Evolutionary conservation across 2,113 vertebrate species (phyloP), one percentile per base, ranked within the genome.

Genomic region (Muscicapa adusta): DNA sequence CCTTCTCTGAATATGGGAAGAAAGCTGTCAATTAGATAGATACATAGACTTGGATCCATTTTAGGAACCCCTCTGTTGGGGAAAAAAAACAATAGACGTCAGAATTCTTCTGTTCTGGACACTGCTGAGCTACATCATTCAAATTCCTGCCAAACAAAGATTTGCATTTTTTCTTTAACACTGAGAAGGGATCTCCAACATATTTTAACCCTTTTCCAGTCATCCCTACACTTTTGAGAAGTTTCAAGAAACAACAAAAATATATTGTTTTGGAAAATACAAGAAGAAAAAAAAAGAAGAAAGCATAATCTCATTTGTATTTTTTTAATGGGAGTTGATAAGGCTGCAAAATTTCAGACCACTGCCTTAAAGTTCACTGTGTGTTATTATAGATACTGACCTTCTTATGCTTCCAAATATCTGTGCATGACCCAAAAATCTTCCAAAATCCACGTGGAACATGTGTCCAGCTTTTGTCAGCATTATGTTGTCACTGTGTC

Each of bases 381-480:
- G 67, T 5, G 4, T 65, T 87, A 73, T 26, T 88, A 38, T 50
- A 67, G 65, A 23, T 61, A 97, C 98, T 78, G 75, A 98, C 98
- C 98, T 98, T 93, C 81, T 98, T 79, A 98, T 97, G 45, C 83
- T 97, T 72, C 97, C 97, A 93, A 98, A 98, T 78, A 84, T 98
- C 91, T 98, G 98, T 20, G 98, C 97, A 1, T 98, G 98, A 61
- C 98, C 98, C 89, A 98, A 85, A 96, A 98, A 96, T 89, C 96
- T 98, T 74, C 98, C 98, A 76, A 98, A 98, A 93, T 98, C 98
- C 12, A 98, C 97, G 79, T 98, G 98, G 89, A 98, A 98, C 97
- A 98, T 97, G 93, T 95, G 98, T 11, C 98, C 98, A 18, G 91
- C 63, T 48, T 89, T 96, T 22, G 97, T 98, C 78, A 98, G 93